These are phyloP conservation scores for Felis chaus DNA, from an alignment of 2,113 vertebrate genomes.

Conservation along the genomic window DNA sequence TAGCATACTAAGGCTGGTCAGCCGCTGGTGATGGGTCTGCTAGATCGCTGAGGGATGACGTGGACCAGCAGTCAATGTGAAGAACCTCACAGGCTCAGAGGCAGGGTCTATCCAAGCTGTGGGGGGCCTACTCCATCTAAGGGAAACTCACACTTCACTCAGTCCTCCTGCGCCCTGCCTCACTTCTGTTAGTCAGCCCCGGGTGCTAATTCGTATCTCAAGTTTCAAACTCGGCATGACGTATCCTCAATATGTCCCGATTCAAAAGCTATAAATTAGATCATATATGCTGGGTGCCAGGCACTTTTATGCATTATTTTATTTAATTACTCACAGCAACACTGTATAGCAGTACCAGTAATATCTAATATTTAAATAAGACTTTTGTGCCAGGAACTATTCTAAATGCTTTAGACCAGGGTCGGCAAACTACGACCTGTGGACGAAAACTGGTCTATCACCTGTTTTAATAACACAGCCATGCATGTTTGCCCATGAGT, in stretches of 20 bases:
- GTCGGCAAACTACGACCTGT: background rate
- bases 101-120: background rate
- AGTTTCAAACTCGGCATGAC: background rate
- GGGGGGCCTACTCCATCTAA: background rate
- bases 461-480: background rate
- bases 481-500: background rate
- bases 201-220: background rate
- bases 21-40: background rate
- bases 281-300: background rate
- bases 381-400: background rate
- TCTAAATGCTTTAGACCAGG: background rate
- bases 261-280: conserved; percentile 24
- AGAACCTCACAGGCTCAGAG: background rate
- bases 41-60: background rate
- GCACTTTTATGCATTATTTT: background rate
- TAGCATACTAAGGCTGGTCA: background rate
- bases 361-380: background rate
- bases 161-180: background rate
- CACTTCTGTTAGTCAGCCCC: background rate
- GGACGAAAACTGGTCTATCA: background rate
- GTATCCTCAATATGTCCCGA: background rate
- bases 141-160: background rate
- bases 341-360: background rate
- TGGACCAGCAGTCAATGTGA: no score
- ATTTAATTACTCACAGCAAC: background rate